Evolutionary conservation across 2,113 vertebrate species (phyloP), one percentile per base, ranked within the genome.

Genomic region (Phoenicopterus ruber): DNA sequence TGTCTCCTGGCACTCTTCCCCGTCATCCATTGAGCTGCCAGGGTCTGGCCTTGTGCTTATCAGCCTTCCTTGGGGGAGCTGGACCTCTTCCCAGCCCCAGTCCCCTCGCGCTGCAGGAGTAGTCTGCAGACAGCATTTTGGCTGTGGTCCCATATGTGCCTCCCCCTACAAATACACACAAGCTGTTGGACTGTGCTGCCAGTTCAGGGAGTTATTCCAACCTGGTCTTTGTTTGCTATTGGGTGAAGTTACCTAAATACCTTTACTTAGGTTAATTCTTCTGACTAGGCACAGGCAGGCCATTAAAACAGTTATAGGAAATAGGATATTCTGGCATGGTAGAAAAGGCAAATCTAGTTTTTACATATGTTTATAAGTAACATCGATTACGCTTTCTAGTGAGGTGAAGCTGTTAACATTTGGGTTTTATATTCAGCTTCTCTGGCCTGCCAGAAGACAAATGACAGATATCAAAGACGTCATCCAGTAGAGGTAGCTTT

Each of bases 11-110:
- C 49, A 73, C 63, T 38, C 4, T 65, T 44, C 7, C 7, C 9
- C 4, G 1, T 65, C 31, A 61, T 55, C 26, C 0, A 0, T 24
- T 8, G 6, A 36, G 21, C 24, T 69, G 57, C 28, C 14, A 69
- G 73, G n/a, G 11, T 47, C 24, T 74, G 19, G 17, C 15, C 47
- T n/a, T 36, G 40, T 0, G 2, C 26, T 50, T 80, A 38, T 3
- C 26, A 42, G 55, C 34, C 38, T 49, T 61, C 34, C 40, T 52
- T 49, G 0, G 4, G 42, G 76, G 57, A 42, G 13, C 55, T 79
- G 71, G 47, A 61, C 18, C 34, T 79, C 52, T 50, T 71, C 77
- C 65, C 66, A 79, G 44, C 22, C 34, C 16, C 66, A 34, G 47
- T 21, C 7, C 34, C 52, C 24, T 59, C 54, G 24, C 5, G 1